These are phyloP conservation scores for Clytia hemisphaerica DNA, from an alignment of 30 jellyfish, hydroid and myxozoan species.

Conservation along the genomic window DNA sequence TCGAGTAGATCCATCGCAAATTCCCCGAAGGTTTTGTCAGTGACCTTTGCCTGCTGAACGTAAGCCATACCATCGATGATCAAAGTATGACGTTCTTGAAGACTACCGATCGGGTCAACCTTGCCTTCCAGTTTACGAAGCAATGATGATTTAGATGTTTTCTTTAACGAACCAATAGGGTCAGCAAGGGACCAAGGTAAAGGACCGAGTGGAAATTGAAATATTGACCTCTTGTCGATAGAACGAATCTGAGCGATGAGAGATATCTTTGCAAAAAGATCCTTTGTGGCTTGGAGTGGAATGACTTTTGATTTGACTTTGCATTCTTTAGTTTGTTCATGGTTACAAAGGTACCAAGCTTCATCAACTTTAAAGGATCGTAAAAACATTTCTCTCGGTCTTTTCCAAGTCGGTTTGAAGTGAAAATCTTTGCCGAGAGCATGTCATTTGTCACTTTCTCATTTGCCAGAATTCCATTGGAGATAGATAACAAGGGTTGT, in stretches of 20 bases:
- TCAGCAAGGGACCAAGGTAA: conserved; percentile 16
- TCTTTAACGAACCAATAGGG: neutral
- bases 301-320: neutral
- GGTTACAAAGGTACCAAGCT: neutral
- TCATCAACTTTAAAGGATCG: no score
- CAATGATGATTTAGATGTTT: conserved; percentile 2
- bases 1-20: neutral
- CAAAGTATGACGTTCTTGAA: neutral
- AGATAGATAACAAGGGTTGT: neutral
- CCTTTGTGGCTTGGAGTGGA: neutral
- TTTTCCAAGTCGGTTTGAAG: no score
- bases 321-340: neutral
- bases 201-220: conserved; percentile 3
- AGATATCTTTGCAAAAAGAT: neutral
- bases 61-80: neutral
- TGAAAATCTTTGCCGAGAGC: neutral
- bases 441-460: conserved; percentile 6
- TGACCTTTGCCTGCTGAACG: neutral
- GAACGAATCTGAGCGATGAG: conserved; percentile 7
- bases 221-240: neutral
- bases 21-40: neutral
- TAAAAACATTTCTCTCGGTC: no score
- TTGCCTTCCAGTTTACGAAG: neutral
- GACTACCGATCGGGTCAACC: neutral
- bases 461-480: conserved; percentile 3